phyloP scores from a whole-genome alignment of 2,888 invertebrate genomes.

The Lobophora halterata region DNA sequence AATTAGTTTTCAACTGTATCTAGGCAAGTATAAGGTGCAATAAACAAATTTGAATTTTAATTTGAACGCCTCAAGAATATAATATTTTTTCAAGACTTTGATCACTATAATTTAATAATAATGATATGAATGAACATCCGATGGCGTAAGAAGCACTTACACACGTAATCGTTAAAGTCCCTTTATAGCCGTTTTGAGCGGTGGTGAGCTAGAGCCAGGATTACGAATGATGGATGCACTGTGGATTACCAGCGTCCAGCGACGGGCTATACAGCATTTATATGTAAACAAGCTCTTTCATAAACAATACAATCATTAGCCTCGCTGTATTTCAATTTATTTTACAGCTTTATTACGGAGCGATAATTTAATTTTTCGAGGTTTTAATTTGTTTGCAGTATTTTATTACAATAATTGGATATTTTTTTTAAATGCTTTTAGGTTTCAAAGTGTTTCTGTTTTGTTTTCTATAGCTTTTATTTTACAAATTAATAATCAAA shows the following conservation, averaged over 20 bases:
- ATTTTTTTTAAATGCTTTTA: too few relatives aligned
- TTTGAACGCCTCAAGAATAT: too few relatives aligned
- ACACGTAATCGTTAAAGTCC: conserved; percentile 61
- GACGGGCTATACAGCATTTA: conserved; percentile 13
- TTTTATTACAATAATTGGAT: conserved; percentile 7
- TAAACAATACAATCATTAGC: conserved; percentile 31
- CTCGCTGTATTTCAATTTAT: conserved; percentile 14
- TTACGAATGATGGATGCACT: conserved; percentile 66
- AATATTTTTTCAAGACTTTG: not conserved
- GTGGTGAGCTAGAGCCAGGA: conserved; percentile 56
- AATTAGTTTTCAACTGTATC: too few relatives aligned
- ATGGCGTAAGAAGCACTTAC: conserved; percentile 54
- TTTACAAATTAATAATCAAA: too few relatives aligned
- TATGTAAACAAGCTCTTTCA: conserved; percentile 22
- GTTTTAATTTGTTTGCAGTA: conserved; percentile 20
- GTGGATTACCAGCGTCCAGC: conserved; percentile 53
- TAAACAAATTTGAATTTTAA: too few relatives aligned
- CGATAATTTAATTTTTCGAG: conserved; percentile 19
- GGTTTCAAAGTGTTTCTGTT: too few relatives aligned
- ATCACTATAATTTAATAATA: not conserved
- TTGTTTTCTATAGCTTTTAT: too few relatives aligned
- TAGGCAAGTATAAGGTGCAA: too few relatives aligned
- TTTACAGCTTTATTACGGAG: conserved; percentile 21
- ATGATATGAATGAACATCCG: conserved; percentile 43
- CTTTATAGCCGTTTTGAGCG: conserved; percentile 60